Conservation (phyloP, 2,113 vertebrate genomes). For the Protobothrops flavoviridis region DNA sequence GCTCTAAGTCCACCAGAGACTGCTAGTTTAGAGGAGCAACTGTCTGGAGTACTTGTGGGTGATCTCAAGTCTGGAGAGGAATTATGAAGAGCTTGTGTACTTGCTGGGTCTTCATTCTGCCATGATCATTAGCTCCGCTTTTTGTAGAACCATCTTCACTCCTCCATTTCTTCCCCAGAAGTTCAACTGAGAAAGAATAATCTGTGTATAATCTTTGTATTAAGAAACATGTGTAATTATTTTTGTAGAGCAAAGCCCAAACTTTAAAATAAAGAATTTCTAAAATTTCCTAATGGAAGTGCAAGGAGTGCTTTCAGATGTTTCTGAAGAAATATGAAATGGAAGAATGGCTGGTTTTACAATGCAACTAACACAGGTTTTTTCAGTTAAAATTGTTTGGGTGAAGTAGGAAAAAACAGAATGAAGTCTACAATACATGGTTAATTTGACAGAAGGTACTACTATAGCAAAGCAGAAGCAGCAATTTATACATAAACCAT, state of each 20-base stretch:
- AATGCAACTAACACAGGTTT: neutral
- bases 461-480: neutral
- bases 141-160: no score
- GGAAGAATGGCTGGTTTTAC: neutral
- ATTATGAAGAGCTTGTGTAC: no score
- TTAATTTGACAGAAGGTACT: neutral
- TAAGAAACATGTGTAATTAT: neutral
- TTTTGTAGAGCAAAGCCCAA: neutral
- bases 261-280: neutral
- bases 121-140: no score
- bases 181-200: no score
- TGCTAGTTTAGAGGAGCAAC: no score
- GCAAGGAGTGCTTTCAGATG: neutral
- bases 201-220: no score
- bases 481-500: neutral
- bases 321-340: neutral
- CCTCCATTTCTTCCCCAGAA: no score
- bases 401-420: neutral
- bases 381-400: neutral
- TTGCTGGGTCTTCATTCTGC: no score
- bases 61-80: no score
- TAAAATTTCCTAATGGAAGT: neutral
- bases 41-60: no score
- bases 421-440: neutral
- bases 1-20: no score